Base-by-base conservation (phyloP, 2,113 vertebrate genomes). In the Bujurquina vittata region DNA sequence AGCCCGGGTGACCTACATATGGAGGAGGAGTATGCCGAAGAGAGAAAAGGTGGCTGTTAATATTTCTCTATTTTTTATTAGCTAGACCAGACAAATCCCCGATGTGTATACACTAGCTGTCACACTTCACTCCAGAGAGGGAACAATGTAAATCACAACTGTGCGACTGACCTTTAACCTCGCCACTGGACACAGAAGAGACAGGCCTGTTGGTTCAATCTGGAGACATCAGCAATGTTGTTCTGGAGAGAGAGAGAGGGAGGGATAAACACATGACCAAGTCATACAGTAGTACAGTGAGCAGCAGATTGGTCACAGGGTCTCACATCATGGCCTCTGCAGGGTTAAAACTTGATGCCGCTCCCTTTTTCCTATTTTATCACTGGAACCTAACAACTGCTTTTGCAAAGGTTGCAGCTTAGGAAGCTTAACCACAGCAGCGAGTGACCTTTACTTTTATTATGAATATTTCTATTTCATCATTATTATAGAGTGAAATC, bases 361-460 rank as follows among this genome's bases (percentile, higher is more conserved):
- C 75, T 85, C 80, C 8, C 43, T 76, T 88, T 83, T 79, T 79
- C 76, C 65, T 94, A 63, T 87, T 95, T 96, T 93, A 95, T 96
- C 96, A 88, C 92, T 75, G 84, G 92, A 93, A 89, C 92, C 10
- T 92, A 92, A 90, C 94, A 95, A 95, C 95, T 96, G 95, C 96
- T 96, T 95, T 93, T 95, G 94, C 96, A 97, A 98, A 97, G 97
- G 97, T 96, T 97, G 96, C 94, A 96, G 97, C 97, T 98, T 97
- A 98, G 95, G 94, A 95, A 97, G 97, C 97, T 98, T 98, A 97
- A 94, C 96, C 89, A 95, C 95, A 94, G 96, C 94, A 95, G 94
- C 92, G 93, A 96, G 94, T 98, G 97, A 98, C 98, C 97, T 99
- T 99, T 98, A 96, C 95, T 97, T 97, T 98, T 97, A 98, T 97